Evolutionary conservation across 2,797 vertebrate species (phyloP).

Genomic region (Karalla daura): DNA sequence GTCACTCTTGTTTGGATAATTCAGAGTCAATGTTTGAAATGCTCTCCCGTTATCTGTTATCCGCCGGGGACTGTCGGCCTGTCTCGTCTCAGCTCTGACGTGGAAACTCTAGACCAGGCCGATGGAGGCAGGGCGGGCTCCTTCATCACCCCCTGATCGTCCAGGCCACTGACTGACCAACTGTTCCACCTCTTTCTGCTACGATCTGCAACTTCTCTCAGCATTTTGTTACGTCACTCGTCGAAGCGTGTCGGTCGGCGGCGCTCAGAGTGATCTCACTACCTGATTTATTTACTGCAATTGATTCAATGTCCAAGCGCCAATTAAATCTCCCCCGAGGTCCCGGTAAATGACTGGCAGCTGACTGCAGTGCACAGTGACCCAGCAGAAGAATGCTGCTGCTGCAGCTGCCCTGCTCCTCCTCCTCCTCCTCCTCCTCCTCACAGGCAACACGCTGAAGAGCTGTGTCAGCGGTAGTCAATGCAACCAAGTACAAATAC

Average conservation of each 20-base stretch:
- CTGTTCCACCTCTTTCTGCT: background rate
- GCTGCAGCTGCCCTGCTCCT: background rate
- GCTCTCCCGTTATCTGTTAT: background rate
- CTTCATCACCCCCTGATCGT: background rate
- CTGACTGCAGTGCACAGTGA: slow-evolving; percentile 8
- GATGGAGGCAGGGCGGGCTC: too few relatives aligned
- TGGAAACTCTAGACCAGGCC: background rate
- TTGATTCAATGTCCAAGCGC: slow-evolving; percentile 29
- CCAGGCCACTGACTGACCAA: background rate
- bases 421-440: slow-evolving; percentile 6
- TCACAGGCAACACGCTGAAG: too few relatives aligned
- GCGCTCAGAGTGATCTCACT: background rate
- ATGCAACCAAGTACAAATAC: too few relatives aligned
- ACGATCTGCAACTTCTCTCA: too few relatives aligned
- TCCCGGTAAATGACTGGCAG: slow-evolving; percentile 1
- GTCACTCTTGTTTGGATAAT: background rate
- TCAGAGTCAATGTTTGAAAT: background rate
- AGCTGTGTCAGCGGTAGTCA: too few relatives aligned
- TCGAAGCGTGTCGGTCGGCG: background rate
- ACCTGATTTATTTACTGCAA: slow-evolving; percentile 12
- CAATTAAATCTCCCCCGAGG: slow-evolving; percentile 1
- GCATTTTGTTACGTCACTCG: slow-evolving; percentile 4
- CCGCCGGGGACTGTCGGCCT: background rate
- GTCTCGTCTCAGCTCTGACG: background rate
- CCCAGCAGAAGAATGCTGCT: slow-evolving; percentile 2